Evolutionary conservation across 2,888 invertebrate species (phyloP).

Genomic region (Trichopoda pennipes): DNA sequence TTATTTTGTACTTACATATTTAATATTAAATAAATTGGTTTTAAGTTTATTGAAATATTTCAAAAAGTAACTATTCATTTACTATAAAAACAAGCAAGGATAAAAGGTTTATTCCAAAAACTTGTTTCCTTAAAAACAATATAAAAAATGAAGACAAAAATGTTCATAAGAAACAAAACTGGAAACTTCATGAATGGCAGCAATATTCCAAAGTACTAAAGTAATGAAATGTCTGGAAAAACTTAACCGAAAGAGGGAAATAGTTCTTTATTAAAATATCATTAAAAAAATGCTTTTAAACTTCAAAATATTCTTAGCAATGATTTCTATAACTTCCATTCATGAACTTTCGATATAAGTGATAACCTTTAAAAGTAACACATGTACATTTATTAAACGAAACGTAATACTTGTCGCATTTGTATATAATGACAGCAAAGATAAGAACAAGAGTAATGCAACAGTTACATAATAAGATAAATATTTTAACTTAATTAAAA

Average conservation of each 20-base stretch:
- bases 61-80: no score
- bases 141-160: no score
- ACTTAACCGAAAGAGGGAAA: neutral
- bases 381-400: conserved; percentile 57
- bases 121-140: no score
- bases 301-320: conserved; percentile 49
- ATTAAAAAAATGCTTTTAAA: conserved; percentile 32
- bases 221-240: neutral
- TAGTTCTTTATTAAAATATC: conserved; percentile 1
- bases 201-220: no score
- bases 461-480: neutral
- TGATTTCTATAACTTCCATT: conserved; percentile 15
- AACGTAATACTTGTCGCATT: neutral
- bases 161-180: no score
- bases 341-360: conserved; percentile 24
- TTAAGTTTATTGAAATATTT: no score
- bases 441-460: neutral
- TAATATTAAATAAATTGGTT: no score
- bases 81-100: no score
- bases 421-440: neutral
- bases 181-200: no score
- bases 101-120: no score
- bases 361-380: conserved; percentile 52
- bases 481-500: no score
- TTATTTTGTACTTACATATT: no score